Evolutionary conservation across 92 coral and sea anemone species (phyloP), one percentile per base, ranked within the genome.

Genomic region (Epizoanthus rinbou): DNA sequence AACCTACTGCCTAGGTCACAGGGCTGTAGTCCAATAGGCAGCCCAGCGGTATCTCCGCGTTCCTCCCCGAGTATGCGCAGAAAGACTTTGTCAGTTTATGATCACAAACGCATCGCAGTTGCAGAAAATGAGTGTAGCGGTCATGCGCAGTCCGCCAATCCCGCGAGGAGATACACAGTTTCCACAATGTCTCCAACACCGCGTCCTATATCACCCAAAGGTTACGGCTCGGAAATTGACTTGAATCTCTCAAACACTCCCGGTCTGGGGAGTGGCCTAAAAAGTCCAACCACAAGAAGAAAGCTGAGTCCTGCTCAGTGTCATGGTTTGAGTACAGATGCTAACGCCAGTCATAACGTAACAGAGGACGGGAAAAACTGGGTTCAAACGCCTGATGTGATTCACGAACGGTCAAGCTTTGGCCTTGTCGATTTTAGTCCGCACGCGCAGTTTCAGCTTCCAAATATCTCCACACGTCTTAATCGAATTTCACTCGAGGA

Each of bases 401-500:
- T 15, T 25, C n/a, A 59, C 19, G 52, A 76, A 5, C 53, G 47
- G 3, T 31, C 25, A 37, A 41, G 57, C 71, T 0, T 8, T 39
- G 39, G 69, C 14, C 57, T 3, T 5, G 22, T 37, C 57, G 71
- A 63, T 10, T 16, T 72, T 69, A 43, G 19, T 60, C 6, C 33
- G 9, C n/a, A 45, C 24, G 8, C 79, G 10, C 56, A 85, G 54
- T 67, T 64, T 47, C 91, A 85, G 71, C 70, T 88, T 33, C 89
- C 91, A 11, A 85, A 83, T 57, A 85, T 88, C 22, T 39, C 82
- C 39, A 78, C 22, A 23, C 58, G 71, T 15, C 71, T 45, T 1
- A 60, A 43, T 9, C 79, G 73, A 17, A 60, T 73, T 57, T 80
- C 86, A 35, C 76, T 82, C 57, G 86, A 87, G 2, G 80, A 88